These are phyloP conservation scores for Brachirus orientalis DNA, from an alignment of 2,113 vertebrate genomes.

Conservation along the genomic window DNA sequence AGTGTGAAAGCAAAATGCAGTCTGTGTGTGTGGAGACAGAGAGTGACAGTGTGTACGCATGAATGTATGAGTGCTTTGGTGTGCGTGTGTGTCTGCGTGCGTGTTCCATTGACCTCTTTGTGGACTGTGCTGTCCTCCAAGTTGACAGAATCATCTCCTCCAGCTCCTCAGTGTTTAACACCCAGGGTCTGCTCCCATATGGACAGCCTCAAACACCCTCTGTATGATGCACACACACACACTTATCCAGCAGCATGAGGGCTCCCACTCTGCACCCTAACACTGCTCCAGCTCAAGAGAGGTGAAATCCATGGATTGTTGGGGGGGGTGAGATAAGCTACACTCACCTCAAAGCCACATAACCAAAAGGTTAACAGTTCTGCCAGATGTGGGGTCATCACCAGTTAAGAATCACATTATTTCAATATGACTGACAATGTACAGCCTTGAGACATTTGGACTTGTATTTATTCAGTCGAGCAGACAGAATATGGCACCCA, in stretches of 20 bases:
- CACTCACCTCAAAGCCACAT: conserved; percentile 65
- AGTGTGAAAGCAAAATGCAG: conserved; percentile 33
- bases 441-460: conserved; percentile 71
- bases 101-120: conserved; percentile 65
- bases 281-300: conserved; percentile 56
- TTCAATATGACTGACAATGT: conserved; percentile 72
- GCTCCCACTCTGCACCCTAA: conserved; percentile 52
- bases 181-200: conserved; percentile 67
- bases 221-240: conserved; percentile 49
- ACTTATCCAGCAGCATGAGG: conserved; percentile 23
- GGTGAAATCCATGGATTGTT: conserved; percentile 50
- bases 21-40: conserved; percentile 30
- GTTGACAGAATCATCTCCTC: conserved; percentile 71
- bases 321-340: conserved; percentile 30
- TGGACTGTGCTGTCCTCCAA: conserved; percentile 67
- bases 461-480: conserved; percentile 74
- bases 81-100: conserved; percentile 3
- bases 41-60: conserved; percentile 46
- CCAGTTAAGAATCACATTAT: conserved; percentile 70
- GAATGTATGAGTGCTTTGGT: too few species aligned
- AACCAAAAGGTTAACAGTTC: conserved; percentile 73
- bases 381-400: conserved; percentile 69
- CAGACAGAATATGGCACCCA: conserved; percentile 60
- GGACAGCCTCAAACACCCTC: conserved; percentile 66
- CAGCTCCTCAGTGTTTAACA: conserved; percentile 76